Base-by-base conservation (phyloP, 1,140 invertebrate species). In the Aphelinus atriplicis region DNA sequence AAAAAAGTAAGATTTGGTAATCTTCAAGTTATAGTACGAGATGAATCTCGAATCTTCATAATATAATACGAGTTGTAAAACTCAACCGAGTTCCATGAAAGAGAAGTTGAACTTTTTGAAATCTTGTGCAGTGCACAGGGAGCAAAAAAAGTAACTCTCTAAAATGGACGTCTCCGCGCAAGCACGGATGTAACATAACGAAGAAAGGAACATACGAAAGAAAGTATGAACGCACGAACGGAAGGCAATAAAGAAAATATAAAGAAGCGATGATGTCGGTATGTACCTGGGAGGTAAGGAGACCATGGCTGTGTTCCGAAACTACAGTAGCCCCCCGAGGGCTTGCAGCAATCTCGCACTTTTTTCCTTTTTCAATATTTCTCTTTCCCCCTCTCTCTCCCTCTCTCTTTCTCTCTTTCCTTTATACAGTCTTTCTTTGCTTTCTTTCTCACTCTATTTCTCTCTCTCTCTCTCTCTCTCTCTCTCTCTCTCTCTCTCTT, bases 241-340 rank as follows among this genome's bases (percentile, higher is more conserved):
- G 74, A 66, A 71, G 68, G 72, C 75, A 78, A 65, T 79, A 79
- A 67, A 83, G 51, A 85, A 84, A 77, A 84, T 71, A 84, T 74
- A 82, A 75, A 84, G 81, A 79, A 85, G 81, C 80, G 83, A 86
- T 83, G 84, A 87, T 84, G 82, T 86, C 78, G 83, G 78, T 84
- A 87, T 89, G 87, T 90, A 90, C 89, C 89, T 90, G 88, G 88
- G 89, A 89, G 89, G 88, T 88, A 90, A 87, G 89, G 89, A 90
- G 88, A 90, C 90, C 90, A 90, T 90, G 89, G 89, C 90, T 90
- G 89, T 90, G 89, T 90, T 90, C 89, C 90, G 84, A 90, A 90
- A 90, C 89, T 90, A 90, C 88, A 89, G 88, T 89, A 89, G 88
- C 84, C 83, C 84, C 81, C 86, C 79, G 80, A 78, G 80, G 79